Conservation (phyloP, 2,888 invertebrate genomes). For the Rhyacophila evoluta region DNA sequence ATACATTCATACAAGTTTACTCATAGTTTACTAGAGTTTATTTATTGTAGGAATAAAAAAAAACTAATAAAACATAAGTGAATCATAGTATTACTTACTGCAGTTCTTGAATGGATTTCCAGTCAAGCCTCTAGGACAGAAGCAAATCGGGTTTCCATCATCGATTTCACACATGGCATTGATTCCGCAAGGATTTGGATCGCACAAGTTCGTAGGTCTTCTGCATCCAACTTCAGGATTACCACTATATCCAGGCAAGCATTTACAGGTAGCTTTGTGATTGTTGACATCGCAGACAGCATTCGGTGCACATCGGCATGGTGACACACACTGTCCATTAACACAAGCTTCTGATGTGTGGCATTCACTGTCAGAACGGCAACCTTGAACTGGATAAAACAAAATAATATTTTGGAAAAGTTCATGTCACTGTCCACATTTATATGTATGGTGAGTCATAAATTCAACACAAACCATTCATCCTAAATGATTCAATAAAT, state of each 20-base stretch:
- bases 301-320: slow-evolving; percentile 82
- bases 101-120: slow-evolving; percentile 93
- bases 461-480: too few relatives aligned
- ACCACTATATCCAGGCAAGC: slow-evolving; percentile 84
- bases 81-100: slow-evolving; percentile 79
- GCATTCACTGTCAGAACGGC: slow-evolving; percentile 79
- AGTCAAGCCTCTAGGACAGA: slow-evolving; percentile 88
- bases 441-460: too few relatives aligned
- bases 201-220: slow-evolving; percentile 82
- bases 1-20: too few relatives aligned
- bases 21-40: too few relatives aligned
- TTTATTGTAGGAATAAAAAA: too few relatives aligned
- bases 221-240: slow-evolving; percentile 80
- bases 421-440: too few relatives aligned
- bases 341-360: slow-evolving; percentile 81
- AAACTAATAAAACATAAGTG: too few relatives aligned
- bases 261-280: slow-evolving; percentile 85
- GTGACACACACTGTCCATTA: slow-evolving; percentile 81
- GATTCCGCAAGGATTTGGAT: slow-evolving; percentile 88
- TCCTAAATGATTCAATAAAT: too few relatives aligned
- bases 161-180: slow-evolving; percentile 88
- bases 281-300: slow-evolving; percentile 86
- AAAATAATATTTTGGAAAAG: too few relatives aligned
- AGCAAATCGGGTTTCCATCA: slow-evolving; percentile 88
- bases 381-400: slow-evolving; percentile 80